Percentiles rank a stretch among this genome's conserved stretches.
phyloP scores from a whole-genome alignment of 2,888 invertebrate species.

The Liopterus haemorrhoidalis region DNA sequence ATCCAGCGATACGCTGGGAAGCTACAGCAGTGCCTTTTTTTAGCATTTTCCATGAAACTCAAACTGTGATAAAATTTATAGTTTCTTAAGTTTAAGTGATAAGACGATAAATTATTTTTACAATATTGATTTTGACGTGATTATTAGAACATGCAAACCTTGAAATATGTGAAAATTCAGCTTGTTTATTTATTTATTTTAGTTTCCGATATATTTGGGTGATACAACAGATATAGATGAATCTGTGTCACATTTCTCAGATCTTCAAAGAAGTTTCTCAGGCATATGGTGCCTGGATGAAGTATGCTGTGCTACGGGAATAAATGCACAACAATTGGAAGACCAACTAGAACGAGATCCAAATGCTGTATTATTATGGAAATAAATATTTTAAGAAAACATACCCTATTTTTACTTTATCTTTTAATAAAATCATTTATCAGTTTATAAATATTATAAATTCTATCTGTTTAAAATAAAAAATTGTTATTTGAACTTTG shows the following conservation, averaged over 20 bases:
- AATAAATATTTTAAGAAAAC: conserved; percentile 46
- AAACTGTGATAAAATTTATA: too few relatives aligned
- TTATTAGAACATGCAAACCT: too few relatives aligned
- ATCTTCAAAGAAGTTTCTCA: conserved; percentile 63
- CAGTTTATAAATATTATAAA: not conserved
- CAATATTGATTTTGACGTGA: too few relatives aligned
- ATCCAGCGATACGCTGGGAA: not conserved
- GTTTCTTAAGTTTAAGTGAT: too few relatives aligned
- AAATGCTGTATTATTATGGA: conserved; percentile 74
- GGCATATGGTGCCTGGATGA: conserved; percentile 81
- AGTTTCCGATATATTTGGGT: conserved; percentile 42
- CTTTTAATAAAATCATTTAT: not conserved
- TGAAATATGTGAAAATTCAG: too few relatives aligned
- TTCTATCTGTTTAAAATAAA: not conserved
- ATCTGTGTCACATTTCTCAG: conserved; percentile 23
- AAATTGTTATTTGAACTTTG: too few relatives aligned
- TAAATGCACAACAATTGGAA: conserved; percentile 69
- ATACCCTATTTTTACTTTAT: not conserved
- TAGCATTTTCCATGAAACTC: too few relatives aligned
- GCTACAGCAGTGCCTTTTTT: too few relatives aligned
- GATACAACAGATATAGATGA: conserved; percentile 40
- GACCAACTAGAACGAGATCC: conserved; percentile 79
- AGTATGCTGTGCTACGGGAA: conserved; percentile 79
- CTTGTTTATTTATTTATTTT: too few relatives aligned
- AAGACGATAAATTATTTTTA: too few relatives aligned